phyloP scores from a whole-genome alignment of 2,797 vertebrate species.

The Coilia nasus region DNA sequence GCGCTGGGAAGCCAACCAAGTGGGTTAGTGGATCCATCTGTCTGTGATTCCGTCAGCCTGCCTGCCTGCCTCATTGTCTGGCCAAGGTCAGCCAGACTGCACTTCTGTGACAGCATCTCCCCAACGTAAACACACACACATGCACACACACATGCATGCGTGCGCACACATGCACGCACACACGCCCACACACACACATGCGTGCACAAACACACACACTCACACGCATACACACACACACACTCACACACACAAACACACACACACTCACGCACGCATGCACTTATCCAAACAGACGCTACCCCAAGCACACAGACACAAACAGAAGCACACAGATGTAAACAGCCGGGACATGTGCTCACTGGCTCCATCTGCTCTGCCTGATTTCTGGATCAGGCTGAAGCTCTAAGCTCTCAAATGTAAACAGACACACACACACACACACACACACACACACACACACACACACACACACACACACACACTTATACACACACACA shows the following conservation, averaged over 20 bases:
- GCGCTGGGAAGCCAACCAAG: constrained; percentile 11
- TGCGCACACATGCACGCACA: background rate
- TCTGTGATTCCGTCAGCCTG: constrained; percentile 1
- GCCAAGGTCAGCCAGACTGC: constrained; percentile 19
- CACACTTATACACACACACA: background rate
- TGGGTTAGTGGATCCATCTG: constrained; percentile 17
- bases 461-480: background rate
- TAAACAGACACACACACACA: background rate
- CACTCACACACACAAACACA: too few species aligned
- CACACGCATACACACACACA: too few species aligned
- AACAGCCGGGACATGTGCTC: background rate
- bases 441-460: too few species aligned
- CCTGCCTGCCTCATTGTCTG: constrained; percentile 20
- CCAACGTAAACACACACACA: constrained; percentile 1
- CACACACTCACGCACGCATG: too few species aligned
- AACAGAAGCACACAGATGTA: background rate
- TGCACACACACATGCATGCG: background rate
- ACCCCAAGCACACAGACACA: too few species aligned
- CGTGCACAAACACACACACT: background rate
- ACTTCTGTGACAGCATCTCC: background rate
- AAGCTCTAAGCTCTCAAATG: background rate
- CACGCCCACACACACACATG: too few species aligned
- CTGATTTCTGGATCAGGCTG: background rate
- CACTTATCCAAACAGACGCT: too few species aligned
- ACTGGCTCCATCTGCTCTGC: background rate